Base-by-base conservation (phyloP, 2,797 vertebrate genomes). In the Channa striata region DNA sequence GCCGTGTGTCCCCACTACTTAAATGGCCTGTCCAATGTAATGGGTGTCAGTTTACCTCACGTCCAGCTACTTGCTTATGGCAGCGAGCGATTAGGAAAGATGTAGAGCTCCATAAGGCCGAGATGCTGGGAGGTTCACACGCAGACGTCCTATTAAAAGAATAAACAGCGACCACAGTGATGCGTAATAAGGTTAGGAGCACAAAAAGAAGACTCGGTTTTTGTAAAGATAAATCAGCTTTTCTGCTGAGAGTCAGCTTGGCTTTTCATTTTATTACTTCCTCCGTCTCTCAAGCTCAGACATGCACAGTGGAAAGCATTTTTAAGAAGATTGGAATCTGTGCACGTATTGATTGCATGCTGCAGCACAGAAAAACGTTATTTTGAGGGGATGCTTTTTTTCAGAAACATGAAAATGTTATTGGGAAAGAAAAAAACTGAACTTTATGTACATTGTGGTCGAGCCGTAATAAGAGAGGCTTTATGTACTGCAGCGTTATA, bases 21-120 rank as follows among this genome's bases (percentile, higher is more conserved):
- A 62, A 65, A 68, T 40, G 39, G n/a, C 52, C 53, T 49, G 58
- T 80, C 12, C 17, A 37, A 5, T 23, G 11, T 60, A 84, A 75
- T 59, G 56, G 44, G 17, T 80, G 69, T 69, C 65, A 69, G 49
- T 72, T 68, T 60, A 67, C 54, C 33, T 68, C 69, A 69, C n/a
- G 19, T 78, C 71, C 43, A 73, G 54, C 67, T 12, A 54, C 36
- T 78, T n/a, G 9, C 52, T 78, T 23, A 72, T 71, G 40, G 52
- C 71, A 76, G n/a, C n/a, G n/a, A 59, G 80, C 74, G 79, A 89
- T 90, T 79, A 81, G 63, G 19, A 60, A 78, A 89, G 72, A 84
- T 68, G 33, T 64, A 72, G 47, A 49, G 76, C 21, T 23, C 58
- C 56, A 74, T 87, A 75, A 89, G 75, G 53, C 44, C 0, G 53